A percentile compares a stretch with the other conserved stretches of the same genome.
Evolutionary conservation across 1,140 invertebrate genomes (phyloP).

Genomic region (Aphaenogaster ashmeadi): DNA sequence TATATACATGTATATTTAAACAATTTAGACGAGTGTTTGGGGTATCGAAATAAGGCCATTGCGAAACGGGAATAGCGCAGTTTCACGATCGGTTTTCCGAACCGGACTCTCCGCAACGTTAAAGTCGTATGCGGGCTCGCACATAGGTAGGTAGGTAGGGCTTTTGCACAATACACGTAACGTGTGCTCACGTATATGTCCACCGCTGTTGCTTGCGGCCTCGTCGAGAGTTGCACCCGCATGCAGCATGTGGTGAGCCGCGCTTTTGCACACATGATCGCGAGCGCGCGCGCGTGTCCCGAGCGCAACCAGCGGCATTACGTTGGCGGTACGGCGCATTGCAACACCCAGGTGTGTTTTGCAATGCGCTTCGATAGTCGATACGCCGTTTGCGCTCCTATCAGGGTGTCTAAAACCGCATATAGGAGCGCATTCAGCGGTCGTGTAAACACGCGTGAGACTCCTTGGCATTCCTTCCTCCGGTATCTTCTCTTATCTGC

Average conservation of each 20-base stretch:
- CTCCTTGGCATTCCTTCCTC: slow-evolving; percentile 54
- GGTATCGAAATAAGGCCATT: slow-evolving; percentile 46
- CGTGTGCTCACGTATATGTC: slow-evolving; percentile 50
- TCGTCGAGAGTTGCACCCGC: slow-evolving; percentile 57
- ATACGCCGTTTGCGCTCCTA: slow-evolving; percentile 71
- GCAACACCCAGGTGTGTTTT: slow-evolving; percentile 77
- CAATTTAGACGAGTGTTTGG: neutral
- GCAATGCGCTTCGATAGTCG: slow-evolving; percentile 72
- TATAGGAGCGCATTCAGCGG: slow-evolving; percentile 71
- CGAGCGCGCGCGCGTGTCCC: slow-evolving; percentile 36
- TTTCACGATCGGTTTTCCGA: slow-evolving; percentile 54
- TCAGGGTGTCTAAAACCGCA: slow-evolving; percentile 72
- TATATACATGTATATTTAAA: slow-evolving; percentile 12
- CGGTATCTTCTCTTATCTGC: slow-evolving; percentile 55
- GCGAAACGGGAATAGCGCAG: slow-evolving; percentile 36
- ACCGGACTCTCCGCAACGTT: slow-evolving; percentile 45
- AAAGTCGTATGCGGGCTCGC: slow-evolving; percentile 36
- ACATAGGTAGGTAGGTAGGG: slow-evolving; percentile 40
- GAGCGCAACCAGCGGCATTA: slow-evolving; percentile 57
- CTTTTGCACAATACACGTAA: slow-evolving; percentile 46
- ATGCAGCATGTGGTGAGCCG: slow-evolving; percentile 39
- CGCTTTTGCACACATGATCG: slow-evolving; percentile 5
- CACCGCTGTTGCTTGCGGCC: slow-evolving; percentile 22
- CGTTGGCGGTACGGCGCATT: slow-evolving; percentile 63
- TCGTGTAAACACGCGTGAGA: slow-evolving; percentile 70